These are phyloP conservation scores for Pseudachorutes palmiensis DNA, from an alignment of 1,140 invertebrate species.

Conservation along the genomic window DNA sequence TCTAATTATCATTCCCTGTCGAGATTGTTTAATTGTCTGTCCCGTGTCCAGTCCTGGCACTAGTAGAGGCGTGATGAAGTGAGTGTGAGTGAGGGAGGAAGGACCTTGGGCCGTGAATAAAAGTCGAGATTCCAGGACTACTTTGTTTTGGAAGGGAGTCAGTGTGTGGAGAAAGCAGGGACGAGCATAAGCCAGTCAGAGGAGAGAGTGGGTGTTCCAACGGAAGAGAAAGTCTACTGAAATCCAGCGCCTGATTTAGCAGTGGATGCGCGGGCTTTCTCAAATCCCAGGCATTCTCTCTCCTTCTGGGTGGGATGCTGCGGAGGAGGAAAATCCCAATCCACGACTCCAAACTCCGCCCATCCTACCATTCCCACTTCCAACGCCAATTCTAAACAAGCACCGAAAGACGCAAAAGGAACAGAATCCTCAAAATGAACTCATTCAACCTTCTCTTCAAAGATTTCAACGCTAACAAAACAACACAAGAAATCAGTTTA, in stretches of 20 bases:
- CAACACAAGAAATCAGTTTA: too few species aligned
- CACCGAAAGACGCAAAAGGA: not conserved
- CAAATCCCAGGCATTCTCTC: constrained; percentile 5
- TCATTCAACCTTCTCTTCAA: too few species aligned
- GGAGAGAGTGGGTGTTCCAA: constrained; percentile 8
- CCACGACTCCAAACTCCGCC: constrained; percentile 34
- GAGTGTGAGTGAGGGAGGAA: not conserved
- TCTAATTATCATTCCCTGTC: too few species aligned
- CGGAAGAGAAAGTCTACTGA: constrained; percentile 10
- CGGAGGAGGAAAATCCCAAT: constrained; percentile 38
- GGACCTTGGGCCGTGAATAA: constrained; percentile 9
- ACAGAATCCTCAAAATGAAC: too few species aligned
- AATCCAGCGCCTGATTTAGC: constrained; percentile 1
- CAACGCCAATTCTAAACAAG: not conserved
- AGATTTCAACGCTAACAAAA: too few species aligned
- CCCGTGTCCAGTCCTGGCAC: too few species aligned
- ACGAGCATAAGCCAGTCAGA: constrained; percentile 2
- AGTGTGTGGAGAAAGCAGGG: too few species aligned
- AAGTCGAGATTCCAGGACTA: constrained; percentile 30
- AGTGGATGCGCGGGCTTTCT: not conserved
- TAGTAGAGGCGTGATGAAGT: too few species aligned
- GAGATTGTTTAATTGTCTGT: too few species aligned
- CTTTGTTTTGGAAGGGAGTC: constrained; percentile 2
- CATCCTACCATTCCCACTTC: constrained; percentile 2
- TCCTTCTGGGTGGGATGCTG: constrained; percentile 34